Evolutionary conservation across 2,888 invertebrate genomes (phyloP), one percentile per base, ranked within the genome.

Genomic region (Theodoxus fluviatilis): DNA sequence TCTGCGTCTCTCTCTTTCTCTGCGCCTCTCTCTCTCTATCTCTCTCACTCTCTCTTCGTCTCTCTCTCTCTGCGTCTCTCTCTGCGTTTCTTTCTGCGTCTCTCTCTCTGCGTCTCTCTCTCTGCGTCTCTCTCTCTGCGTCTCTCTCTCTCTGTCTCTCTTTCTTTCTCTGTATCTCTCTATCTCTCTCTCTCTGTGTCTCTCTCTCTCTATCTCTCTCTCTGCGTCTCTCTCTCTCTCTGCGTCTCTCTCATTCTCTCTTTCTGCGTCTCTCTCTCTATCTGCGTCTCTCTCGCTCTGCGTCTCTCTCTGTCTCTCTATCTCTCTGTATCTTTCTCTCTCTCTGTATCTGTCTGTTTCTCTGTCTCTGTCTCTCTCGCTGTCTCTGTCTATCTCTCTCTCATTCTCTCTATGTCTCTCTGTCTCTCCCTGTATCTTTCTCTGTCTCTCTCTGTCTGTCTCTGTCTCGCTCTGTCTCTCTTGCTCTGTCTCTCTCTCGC

Each of bases 171-270:
- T 15, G 9, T 18, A 18, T 18, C 57, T 18, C 9, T 25, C 57
- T 35, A 33, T 66, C 33, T 70, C 35, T 31, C 31, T 70, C 31
- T 70, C 28, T 22, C 35, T 55, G 37, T 64, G 2, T 22, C 52
- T 7, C 12, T 69, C 40, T 55, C 31, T 52, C 40, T 69, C 1
- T 31, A 4, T 52, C 37, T 64, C 31, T 40, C 31, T 33, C 31
- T 63, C 22, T 12, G 22, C 35, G 52, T 49, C 43, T 43, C 6
- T 31, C 43, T 33, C 61, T 43, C 59, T n/a, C n/a, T n/a, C n/a
- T 25, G 22, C 49, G 35, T 63, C 28, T 52, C 31, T 68, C 49
- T 47, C 9, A 4, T 28, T 47, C 40, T 12, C 28, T 3, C 31
- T 12, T n/a, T 15, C 25, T 15, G 25, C 6, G 9, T 18, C 43